Evolutionary conservation across 1,140 invertebrate genomes (phyloP), one percentile per base, ranked within the genome.

Genomic region (Cherax destructor): DNA sequence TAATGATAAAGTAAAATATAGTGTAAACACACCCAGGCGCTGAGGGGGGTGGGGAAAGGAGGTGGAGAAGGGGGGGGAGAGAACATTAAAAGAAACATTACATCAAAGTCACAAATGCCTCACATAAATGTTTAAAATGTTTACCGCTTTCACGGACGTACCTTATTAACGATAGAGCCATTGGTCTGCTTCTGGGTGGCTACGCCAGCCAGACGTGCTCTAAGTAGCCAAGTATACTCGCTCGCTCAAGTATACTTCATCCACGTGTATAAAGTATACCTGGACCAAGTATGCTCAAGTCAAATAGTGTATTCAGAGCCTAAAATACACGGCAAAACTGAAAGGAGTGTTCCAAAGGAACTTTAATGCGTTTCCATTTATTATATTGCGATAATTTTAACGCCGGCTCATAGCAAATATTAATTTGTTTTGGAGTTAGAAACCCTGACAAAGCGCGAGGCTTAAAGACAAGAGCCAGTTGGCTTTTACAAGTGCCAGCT

Each of bases 1-100:
- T 87, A 87, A 87, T 87, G 85, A 87, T 87, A 87, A 41, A 87
- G 85, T 87, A 87, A 87, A 87, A 87, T 87, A 87, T 87, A 79
- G 76, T 87, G 85, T 87, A 78, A 87, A 87, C 85, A 87, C 30
- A 41, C 49, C 85, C 77, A 78, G 61, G 76, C 52, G 85, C 76
- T 79, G n/a, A 76, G 76, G 69, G n/a, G 77, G 30, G 30, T 0
- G 30, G 30, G 2, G 47, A 65, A 2, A 1, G 30, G 30, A 41
- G 30, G 30, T 1, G 30, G 30, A 41, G 30, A 2, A 41, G 30
- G 30, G 84, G 84, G 30, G 30, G 30, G 30, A 41, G 30, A 41
- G 30, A 41, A 87, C 85, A 87, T 87, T 78, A 87, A 87, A 87
- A 87, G 85, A 87, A 87, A 79, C 85, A 87, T 74, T 79, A 74